Evolutionary conservation across 2,113 vertebrate genomes (phyloP), one percentile per base, ranked within the genome.

Genomic region (Hippolais icterina): DNA sequence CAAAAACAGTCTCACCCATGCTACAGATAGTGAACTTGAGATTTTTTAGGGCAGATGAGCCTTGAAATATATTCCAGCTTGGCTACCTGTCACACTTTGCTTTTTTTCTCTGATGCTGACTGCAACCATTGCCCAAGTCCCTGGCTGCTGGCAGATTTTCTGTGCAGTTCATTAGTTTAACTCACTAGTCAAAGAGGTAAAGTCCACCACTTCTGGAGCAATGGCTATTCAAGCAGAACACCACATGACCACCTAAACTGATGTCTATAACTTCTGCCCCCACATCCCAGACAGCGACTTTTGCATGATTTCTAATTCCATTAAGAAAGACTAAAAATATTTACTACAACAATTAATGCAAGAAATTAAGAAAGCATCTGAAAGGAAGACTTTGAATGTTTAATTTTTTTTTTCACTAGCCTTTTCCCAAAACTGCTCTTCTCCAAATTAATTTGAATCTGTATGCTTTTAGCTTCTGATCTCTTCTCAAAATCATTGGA

Each of bases 151-250:
- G 15, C 15, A 54, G 42, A 37, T 76, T 20, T 72, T 50, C 63
- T 63, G 29, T 2, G 1, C 70, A 64, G 57, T 77, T 92, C 79
- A 70, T 69, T 83, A 77, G 33, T 59, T 57, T 54, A 83, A 96
- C 35, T 93, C 74, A 42, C n/a, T 39, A 65, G 54, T 21, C 35
- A 74, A 86, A 80, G 52, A 69, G 56, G 11, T 86, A 65, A 96
- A 96, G 85, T 90, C 79, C 90, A 83, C 20, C 41, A 35, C 42
- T 94, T 61, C 63, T n/a, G 39, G 50, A 94, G 64, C 50, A 92
- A 31, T 37, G 35, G 54, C 64, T 16, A 63, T 78, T 81, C 77
- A 93, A 46, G 64, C 42, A 90, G 69, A 95, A 92, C 31, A 77
- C 7, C 42, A 80, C 14, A 46, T 74, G 79, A 86, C 2, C n/a